Evolutionary conservation across 2,113 vertebrate genomes (phyloP).

Genomic region (Rissa tridactyla): DNA sequence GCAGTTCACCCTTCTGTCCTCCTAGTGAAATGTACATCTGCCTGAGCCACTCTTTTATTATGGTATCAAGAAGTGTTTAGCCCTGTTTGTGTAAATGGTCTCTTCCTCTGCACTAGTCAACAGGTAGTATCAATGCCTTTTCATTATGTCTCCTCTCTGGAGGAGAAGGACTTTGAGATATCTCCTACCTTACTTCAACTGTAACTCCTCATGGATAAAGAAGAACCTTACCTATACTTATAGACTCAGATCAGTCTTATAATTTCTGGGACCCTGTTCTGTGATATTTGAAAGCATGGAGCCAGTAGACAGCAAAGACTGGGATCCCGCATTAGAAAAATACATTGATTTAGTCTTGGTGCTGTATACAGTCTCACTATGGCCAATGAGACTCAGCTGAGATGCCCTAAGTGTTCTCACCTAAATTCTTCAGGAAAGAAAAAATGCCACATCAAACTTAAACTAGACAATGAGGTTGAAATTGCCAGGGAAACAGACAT

Average conservation of each 20-base stretch:
- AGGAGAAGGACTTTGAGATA: neutral
- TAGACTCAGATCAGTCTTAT: neutral
- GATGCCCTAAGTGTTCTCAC: neutral
- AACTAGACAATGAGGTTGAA: neutral
- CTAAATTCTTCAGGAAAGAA: neutral
- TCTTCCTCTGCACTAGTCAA: neutral
- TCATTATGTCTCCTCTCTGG: neutral
- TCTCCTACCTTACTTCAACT: neutral
- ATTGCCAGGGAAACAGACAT: neutral
- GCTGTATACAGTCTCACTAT: neutral
- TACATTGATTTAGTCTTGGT: neutral
- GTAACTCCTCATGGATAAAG: neutral
- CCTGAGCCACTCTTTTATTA: neutral
- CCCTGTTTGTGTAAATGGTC: accelerated
- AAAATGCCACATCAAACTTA: neutral
- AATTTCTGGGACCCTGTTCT: neutral
- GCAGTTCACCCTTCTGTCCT: neutral
- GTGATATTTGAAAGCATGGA: neutral
- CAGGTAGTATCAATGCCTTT: neutral
- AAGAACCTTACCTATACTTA: accelerated
- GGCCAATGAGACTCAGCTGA: neutral
- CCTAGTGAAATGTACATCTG: neutral
- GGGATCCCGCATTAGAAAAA: neutral
- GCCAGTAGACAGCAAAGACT: neutral
- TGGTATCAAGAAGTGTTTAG: neutral